Conservation (phyloP, 2,888 invertebrate species). For the Habroteleia sp. region DNA sequence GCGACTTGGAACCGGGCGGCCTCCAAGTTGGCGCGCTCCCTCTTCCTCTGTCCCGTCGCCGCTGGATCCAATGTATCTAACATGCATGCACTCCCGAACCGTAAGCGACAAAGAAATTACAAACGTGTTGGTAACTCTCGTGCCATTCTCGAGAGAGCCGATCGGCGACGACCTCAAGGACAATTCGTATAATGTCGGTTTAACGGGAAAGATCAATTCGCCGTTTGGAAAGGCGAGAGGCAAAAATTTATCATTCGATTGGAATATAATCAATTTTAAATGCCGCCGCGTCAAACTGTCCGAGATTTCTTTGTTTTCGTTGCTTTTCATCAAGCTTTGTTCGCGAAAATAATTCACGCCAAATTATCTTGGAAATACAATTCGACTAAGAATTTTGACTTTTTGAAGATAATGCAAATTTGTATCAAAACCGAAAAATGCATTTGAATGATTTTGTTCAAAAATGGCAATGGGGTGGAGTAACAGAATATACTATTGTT, state of each 20-base stretch:
- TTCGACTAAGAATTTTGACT: no score
- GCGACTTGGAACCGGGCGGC: constrained; percentile 76
- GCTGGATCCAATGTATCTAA: constrained; percentile 62
- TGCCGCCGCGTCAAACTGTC: constrained; percentile 45
- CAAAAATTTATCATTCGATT: constrained; percentile 64
- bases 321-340: background rate
- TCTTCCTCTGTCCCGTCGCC: constrained; percentile 44
- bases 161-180: constrained; percentile 66
- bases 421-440: no score
- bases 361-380: no score
- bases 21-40: constrained; percentile 73
- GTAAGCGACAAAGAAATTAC: constrained; percentile 66
- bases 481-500: no score
- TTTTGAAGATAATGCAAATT: no score
- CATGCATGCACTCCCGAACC: constrained; percentile 65
- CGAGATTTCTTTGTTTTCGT: constrained; percentile 38
- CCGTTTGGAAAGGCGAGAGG: constrained; percentile 66
- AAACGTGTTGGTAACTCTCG: constrained; percentile 62
- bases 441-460: no score
- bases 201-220: constrained; percentile 67
- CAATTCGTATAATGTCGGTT: constrained; percentile 65
- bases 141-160: constrained; percentile 64
- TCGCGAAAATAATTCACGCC: no score
- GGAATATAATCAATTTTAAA: constrained; percentile 59
- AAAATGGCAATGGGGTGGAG: no score